These are phyloP conservation scores for Chaetodon auriga DNA, from an alignment of 2,113 vertebrate genomes.

Conservation along the genomic window DNA sequence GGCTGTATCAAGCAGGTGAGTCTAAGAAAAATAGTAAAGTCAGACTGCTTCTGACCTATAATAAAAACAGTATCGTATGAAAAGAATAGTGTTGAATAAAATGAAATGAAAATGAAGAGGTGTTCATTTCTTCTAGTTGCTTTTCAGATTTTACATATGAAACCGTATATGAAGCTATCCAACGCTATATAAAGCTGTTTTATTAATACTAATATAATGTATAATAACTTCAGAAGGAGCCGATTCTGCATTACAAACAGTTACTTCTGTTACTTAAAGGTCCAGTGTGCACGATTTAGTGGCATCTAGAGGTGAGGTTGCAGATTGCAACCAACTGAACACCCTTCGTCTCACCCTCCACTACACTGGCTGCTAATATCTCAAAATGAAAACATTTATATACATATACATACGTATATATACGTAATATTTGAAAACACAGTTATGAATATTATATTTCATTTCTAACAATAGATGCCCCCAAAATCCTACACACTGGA, in stretches of 20 bases:
- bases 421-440: too few relatives aligned
- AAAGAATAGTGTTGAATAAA: neutral
- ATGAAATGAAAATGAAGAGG: neutral
- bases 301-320: too few relatives aligned
- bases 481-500: too few relatives aligned
- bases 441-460: too few relatives aligned
- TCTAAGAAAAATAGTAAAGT: slow-evolving; percentile 29
- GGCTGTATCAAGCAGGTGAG: slow-evolving; percentile 22
- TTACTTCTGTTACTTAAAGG: neutral
- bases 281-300: too few relatives aligned
- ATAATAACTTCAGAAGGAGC: neutral
- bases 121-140: neutral
- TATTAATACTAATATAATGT: too few relatives aligned
- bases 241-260: neutral
- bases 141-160: neutral
- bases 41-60: slow-evolving; percentile 78
- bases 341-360: too few relatives aligned
- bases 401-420: too few relatives aligned
- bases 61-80: slow-evolving; percentile 70
- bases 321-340: too few relatives aligned
- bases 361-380: too few relatives aligned
- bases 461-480: too few relatives aligned
- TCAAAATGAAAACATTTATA: too few relatives aligned
- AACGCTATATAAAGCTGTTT: neutral
- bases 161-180: neutral